These are phyloP conservation scores for Notolabrus celidotus DNA, from an alignment of 2,797 vertebrate genomes.

Conservation along the genomic window DNA sequence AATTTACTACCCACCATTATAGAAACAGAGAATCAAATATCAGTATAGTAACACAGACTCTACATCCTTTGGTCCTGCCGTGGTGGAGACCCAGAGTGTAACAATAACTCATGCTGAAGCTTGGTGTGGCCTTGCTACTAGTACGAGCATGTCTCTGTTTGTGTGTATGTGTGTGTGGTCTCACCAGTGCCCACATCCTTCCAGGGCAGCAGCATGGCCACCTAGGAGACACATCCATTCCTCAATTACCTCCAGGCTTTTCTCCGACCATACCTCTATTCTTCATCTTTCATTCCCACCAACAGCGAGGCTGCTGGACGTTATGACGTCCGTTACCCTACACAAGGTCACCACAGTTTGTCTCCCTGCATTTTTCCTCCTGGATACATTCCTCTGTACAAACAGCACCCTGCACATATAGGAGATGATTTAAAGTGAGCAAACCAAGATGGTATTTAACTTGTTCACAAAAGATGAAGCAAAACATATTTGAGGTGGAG, in stretches of 20 bases:
- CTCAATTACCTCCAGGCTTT: constrained; percentile 59
- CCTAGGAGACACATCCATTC: constrained; percentile 73
- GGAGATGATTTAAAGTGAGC: constrained; percentile 65
- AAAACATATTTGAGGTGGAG: constrained; percentile 26
- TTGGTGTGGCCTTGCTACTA: constrained; percentile 48
- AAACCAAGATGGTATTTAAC: constrained; percentile 73
- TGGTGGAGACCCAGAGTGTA: constrained; percentile 46
- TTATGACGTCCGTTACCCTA: constrained; percentile 56
- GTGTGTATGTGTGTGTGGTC: constrained; percentile 74
- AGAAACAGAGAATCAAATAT: constrained; percentile 66
- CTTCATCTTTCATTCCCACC: constrained; percentile 66
- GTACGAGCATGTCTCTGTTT: constrained; percentile 33
- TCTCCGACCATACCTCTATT: constrained; percentile 54
- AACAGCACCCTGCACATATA: constrained; percentile 44
- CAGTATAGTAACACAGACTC: constrained; percentile 45
- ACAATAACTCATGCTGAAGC: constrained; percentile 68
- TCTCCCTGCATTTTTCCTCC: constrained; percentile 59
- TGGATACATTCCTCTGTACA: constrained; percentile 62
- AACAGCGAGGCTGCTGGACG: constrained; percentile 35
- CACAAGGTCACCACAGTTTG: constrained; percentile 61
- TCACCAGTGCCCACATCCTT: constrained; percentile 78
- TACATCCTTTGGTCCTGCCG: constrained; percentile 56
- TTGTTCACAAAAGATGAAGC: constrained; percentile 47
- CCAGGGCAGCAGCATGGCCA: constrained; percentile 73
- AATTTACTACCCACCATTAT: constrained; percentile 74